Evolutionary conservation across 2,888 invertebrate species (phyloP).

Genomic region (Alloplasta piceator): DNA sequence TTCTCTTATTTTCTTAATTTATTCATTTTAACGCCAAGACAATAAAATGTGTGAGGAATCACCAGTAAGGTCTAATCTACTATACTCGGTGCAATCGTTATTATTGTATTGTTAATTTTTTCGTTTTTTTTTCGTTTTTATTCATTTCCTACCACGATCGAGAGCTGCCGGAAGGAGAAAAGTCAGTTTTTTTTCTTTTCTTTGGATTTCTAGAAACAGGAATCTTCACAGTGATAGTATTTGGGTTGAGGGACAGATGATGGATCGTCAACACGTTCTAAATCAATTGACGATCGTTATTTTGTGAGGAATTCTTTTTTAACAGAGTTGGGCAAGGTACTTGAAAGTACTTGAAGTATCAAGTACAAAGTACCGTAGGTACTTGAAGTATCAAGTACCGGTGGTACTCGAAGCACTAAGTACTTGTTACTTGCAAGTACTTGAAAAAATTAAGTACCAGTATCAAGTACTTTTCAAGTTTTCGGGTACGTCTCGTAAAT

Average conservation of each 20-base stretch:
- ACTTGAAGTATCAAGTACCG: no score
- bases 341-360: no score
- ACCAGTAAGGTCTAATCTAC: conserved; percentile 69
- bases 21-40: conserved; percentile 71
- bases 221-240: conserved; percentile 20
- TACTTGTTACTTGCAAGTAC: no score
- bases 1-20: conserved; percentile 40
- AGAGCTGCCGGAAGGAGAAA: conserved; percentile 70
- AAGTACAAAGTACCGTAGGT: no score
- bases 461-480: no score
- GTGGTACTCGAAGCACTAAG: no score
- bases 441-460: no score
- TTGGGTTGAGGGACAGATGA: conserved; percentile 18
- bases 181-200: conserved; percentile 51
- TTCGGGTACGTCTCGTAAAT: no score
- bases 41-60: conserved; percentile 68
- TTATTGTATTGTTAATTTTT: conserved; percentile 46
- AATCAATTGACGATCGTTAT: conserved; percentile 9
- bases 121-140: conserved; percentile 34
- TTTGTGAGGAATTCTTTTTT: not conserved
- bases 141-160: conserved; percentile 71
- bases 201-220: conserved; percentile 48
- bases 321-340: no score
- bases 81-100: conserved; percentile 72
- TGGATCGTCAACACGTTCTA: conserved; percentile 19